A percentile compares a stretch with the other conserved stretches of the same genome.
phyloP scores from a whole-genome alignment of 1,140 invertebrate species.

The Neodiprion fabricii region DNA sequence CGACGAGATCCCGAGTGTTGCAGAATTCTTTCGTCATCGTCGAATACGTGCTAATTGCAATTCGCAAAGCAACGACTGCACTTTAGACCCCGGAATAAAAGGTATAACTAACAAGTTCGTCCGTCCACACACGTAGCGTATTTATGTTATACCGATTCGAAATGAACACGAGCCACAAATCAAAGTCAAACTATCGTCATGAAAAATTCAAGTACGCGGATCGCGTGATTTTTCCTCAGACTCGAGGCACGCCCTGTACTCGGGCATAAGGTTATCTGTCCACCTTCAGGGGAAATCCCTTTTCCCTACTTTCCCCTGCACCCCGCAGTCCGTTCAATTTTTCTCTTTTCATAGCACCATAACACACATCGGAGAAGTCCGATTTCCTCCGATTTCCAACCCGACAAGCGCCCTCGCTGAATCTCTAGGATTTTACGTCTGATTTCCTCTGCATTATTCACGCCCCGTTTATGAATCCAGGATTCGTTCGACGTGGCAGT shows the following conservation, averaged over 20 bases:
- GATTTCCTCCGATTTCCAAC: neutral
- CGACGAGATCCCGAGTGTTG: too few species aligned
- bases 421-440: conserved; percentile 25
- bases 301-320: neutral
- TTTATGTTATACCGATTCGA: too few species aligned
- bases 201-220: neutral
- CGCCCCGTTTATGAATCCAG: conserved; percentile 27
- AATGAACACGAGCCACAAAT: too few species aligned
- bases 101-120: too few species aligned
- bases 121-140: too few species aligned
- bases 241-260: neutral
- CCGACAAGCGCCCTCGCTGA: neutral
- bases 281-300: neutral
- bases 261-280: neutral
- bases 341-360: too few species aligned
- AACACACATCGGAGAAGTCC: neutral
- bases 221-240: neutral
- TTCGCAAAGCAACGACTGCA: too few species aligned
- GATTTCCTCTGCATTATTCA: conserved; percentile 32
- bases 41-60: too few species aligned
- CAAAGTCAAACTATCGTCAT: neutral
- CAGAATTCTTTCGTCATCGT: too few species aligned
- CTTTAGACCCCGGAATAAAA: too few species aligned
- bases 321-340: neutral
- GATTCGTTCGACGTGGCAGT: conserved; percentile 25